Percentiles rank a stretch among this genome's conserved stretches.
phyloP scores from a whole-genome alignment of 2,888 invertebrate genomes.

The Hetaerina titia region DNA sequence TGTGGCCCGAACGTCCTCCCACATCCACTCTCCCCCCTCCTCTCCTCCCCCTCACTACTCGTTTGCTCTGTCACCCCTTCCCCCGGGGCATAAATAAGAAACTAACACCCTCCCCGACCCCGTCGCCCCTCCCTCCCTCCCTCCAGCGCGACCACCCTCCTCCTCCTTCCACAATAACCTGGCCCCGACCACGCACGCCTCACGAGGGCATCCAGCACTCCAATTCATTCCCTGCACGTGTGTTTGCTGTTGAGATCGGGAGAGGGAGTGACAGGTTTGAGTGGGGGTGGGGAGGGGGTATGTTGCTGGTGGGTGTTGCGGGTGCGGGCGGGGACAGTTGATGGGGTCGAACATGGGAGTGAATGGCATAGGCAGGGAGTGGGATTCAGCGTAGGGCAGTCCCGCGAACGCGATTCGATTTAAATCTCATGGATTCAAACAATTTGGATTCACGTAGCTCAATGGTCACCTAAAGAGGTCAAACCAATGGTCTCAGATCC shows the following conservation, averaged over 20 bases:
- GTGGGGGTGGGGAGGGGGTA: background rate
- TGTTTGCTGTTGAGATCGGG: constrained; percentile 46
- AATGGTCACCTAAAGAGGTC: too few species aligned
- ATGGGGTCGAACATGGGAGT: too few species aligned
- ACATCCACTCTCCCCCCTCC: background rate
- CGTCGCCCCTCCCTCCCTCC: background rate
- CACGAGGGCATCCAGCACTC: constrained; percentile 28
- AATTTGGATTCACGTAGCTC: too few species aligned
- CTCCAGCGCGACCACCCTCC: background rate
- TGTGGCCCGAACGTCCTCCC: background rate
- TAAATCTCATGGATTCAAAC: too few species aligned
- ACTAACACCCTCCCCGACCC: background rate
- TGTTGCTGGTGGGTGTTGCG: too few species aligned
- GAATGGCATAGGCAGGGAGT: too few species aligned
- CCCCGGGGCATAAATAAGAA: background rate
- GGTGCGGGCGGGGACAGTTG: too few species aligned
- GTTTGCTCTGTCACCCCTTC: background rate
- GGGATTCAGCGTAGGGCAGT: too few species aligned
- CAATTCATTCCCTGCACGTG: constrained; percentile 62
- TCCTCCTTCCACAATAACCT: background rate
- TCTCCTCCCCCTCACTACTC: background rate
- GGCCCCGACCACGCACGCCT: background rate
- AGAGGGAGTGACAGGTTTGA: background rate
- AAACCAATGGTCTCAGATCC: too few species aligned
- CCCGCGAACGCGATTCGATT: too few species aligned